phyloP scores from a whole-genome alignment of 1,140 invertebrate genomes.

The Arion vulgaris region DNA sequence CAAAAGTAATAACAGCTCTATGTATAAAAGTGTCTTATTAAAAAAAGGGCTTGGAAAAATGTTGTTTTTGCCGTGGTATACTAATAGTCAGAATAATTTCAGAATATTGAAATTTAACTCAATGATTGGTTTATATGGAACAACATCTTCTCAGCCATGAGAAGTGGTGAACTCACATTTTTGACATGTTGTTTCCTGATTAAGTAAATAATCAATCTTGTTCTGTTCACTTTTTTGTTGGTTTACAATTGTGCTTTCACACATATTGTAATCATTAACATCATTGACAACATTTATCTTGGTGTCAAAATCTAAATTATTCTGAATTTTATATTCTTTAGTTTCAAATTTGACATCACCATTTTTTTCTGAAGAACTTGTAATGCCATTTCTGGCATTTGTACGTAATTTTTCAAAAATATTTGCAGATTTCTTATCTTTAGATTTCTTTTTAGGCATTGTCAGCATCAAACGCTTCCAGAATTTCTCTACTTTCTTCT shows the following conservation, averaged over 20 bases:
- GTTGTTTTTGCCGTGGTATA: too few species aligned
- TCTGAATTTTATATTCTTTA: not conserved
- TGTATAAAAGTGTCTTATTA: too few species aligned
- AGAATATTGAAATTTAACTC: too few species aligned
- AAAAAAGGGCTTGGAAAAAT: too few species aligned
- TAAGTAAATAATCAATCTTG: not conserved
- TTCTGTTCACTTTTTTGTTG: not conserved
- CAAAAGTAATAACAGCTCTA: too few species aligned
- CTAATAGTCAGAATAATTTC: too few species aligned
- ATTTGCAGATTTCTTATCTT: not conserved
- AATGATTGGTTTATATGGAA: too few species aligned
- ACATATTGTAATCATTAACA: not conserved
- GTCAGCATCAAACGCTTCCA: constrained; percentile 57
- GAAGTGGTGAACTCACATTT: too few species aligned
- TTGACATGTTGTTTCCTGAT: too few species aligned
- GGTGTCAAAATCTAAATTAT: not conserved
- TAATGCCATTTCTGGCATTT: not conserved
- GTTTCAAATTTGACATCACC: not conserved
- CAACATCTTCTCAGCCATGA: too few species aligned
- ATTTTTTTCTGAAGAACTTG: too few species aligned
- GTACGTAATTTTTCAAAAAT: not conserved
- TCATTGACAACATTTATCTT: not conserved
- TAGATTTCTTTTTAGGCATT: constrained; percentile 55
- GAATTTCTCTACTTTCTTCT: constrained; percentile 53
- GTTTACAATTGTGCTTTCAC: not conserved